These are phyloP conservation scores for Stichopus chloronotus DNA, from an alignment of 35 echinoderm and acorn worm species.

Conservation along the genomic window DNA sequence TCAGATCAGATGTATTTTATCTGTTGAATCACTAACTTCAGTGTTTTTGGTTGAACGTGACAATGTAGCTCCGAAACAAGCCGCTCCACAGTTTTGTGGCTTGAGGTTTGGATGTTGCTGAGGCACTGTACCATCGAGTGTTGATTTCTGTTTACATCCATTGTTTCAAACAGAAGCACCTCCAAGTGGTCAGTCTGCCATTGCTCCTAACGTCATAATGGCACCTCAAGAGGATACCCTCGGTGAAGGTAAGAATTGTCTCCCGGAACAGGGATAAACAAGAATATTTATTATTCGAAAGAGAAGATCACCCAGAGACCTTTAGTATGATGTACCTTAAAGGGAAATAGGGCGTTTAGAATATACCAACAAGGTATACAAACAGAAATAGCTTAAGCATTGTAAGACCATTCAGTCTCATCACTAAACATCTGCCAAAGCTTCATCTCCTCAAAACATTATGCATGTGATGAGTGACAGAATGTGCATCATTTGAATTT, in stretches of 20 bases:
- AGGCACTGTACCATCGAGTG: not conserved
- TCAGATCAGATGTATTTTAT: not conserved
- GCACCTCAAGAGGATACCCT: not conserved
- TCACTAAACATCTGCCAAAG: not conserved
- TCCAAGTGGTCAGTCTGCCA: not conserved
- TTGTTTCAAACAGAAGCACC: not conserved
- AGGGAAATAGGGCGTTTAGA: not conserved
- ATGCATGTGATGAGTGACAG: too few species aligned
- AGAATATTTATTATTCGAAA: not conserved
- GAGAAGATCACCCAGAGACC: not conserved
- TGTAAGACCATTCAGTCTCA: too few species aligned
- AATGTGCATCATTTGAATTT: too few species aligned
- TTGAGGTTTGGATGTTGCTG: not conserved
- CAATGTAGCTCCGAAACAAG: not conserved
- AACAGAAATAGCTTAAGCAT: too few species aligned
- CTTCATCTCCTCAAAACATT: not conserved
- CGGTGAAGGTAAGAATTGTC: not conserved
- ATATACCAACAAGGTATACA: not conserved
- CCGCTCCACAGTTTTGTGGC: not conserved
- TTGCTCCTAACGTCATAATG: not conserved
- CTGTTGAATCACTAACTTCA: too few species aligned
- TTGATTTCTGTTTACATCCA: not conserved
- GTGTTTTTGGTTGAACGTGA: not conserved
- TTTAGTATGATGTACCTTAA: not conserved
- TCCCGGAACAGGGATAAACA: not conserved